A percentile compares a stretch with the other conserved stretches of the same genome.
Conservation (phyloP, 2,113 vertebrate genomes). For the Peromyscus californicus region DNA sequence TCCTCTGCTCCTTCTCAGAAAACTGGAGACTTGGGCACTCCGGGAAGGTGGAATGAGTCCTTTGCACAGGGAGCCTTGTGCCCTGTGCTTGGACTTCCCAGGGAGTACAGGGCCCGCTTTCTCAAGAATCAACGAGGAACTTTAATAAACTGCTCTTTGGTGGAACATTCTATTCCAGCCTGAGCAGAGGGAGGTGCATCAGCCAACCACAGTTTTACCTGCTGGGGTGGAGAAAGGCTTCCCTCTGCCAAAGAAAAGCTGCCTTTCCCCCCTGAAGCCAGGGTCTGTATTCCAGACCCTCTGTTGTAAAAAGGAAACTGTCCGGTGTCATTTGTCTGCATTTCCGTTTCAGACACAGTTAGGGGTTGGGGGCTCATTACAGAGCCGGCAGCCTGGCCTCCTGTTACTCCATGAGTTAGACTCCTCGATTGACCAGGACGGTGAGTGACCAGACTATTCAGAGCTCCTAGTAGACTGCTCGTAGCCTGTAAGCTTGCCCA, state of each 20-base stretch:
- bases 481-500: not conserved
- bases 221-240: conserved; percentile 82
- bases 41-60: not conserved
- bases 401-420: not conserved
- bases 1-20: not conserved
- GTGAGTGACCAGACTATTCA: conserved; percentile 72
- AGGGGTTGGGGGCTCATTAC: not conserved
- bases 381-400: conserved; percentile 37
- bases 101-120: not conserved
- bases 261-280: conserved; percentile 86
- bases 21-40: not conserved
- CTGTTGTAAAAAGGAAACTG: conserved; percentile 86
- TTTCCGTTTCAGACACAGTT: conserved; percentile 85
- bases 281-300: conserved; percentile 85
- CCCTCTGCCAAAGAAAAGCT: conserved; percentile 86
- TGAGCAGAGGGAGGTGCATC: conserved; percentile 1
- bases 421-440: not conserved
- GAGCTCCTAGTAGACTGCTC: conserved; percentile 70
- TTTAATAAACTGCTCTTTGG: not conserved
- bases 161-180: conserved; percentile 52
- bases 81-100: not conserved
- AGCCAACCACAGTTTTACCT: conserved; percentile 79
- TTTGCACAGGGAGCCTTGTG: not conserved
- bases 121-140: no score
- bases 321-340: conserved; percentile 85